Base-by-base conservation (phyloP, 92 coral and sea anemone species). In the Pocillopora grandis region DNA sequence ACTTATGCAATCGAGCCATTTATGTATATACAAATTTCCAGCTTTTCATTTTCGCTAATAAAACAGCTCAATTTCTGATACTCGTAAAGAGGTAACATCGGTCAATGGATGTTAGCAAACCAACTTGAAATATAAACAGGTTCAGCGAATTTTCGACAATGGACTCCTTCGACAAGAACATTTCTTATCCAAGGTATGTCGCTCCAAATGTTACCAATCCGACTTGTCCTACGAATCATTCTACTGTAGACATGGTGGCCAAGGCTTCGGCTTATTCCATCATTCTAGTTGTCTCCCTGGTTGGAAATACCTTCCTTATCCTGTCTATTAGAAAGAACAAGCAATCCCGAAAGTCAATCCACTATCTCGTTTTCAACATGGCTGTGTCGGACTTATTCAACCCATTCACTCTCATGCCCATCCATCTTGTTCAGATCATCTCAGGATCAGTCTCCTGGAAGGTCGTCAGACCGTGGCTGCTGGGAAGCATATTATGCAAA, bases 341-440 rank as follows among this genome's bases (percentile, higher is more conserved):
- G 75, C 66, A 66, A 21, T 16, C 62, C 20, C 66, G 82, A 66
- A 78, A 62, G 12, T 60, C 82, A 56, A 66, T 78, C 67, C 62
- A 78, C 82, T 78, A 78, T 58, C 62, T 78, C 42, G 33, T 78
- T 62, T n/a, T 78, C 19, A 78, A 78, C 82, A 78, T 78, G 82
- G 82, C 82, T 16, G 82, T 78, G 70, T 78, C 82, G 27, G 82
- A 78, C 55, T 21, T 78, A 19, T 60, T 78, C 7, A 78, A 27
- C 27, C 74, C 82, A 19, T 48, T 62, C 17, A 66, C 69, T 9
- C 42, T 78, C 68, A 62, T 78, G 66, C 82, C 82, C 31, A 35
- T 36, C 19, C 19, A 10, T 15, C 62, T 78, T 18, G 58, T 31
- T 12, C 23, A 62, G 5, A 78, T 62, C 35, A 58, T 48, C 14